Conservation (phyloP, 1,140 invertebrate genomes). For the Conus ventricosus region DNA sequence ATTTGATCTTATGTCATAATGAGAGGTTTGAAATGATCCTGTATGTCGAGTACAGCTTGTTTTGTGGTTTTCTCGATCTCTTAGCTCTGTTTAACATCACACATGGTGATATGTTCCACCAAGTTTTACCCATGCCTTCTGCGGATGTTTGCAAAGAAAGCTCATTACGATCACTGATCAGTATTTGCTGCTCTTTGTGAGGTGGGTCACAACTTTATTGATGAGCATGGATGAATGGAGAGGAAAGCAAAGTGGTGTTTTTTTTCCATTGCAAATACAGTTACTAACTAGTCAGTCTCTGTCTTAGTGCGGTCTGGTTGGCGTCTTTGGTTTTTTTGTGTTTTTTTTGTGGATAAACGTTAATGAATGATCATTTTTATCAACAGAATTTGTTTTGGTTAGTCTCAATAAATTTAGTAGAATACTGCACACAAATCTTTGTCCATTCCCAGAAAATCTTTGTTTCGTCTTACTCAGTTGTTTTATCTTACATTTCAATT, state of each 20-base stretch:
- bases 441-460: no score
- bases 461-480: no score
- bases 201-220: slow-evolving; percentile 37
- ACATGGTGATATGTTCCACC: background rate
- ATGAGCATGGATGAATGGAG: slow-evolving; percentile 32
- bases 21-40: no score
- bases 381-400: no score
- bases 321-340: no score
- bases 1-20: no score
- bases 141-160: slow-evolving; percentile 31
- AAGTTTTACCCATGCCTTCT: slow-evolving; percentile 22
- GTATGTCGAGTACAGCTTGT: background rate
- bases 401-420: no score
- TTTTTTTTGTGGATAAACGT: no score
- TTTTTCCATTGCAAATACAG: background rate
- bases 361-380: no score
- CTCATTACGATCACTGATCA: slow-evolving; percentile 13
- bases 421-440: no score
- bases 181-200: slow-evolving; percentile 33
- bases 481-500: no score
- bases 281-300: background rate
- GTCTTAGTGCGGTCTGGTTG: background rate
- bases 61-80: background rate
- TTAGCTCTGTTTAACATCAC: slow-evolving; percentile 17
- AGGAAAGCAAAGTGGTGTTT: background rate